These are phyloP conservation scores for Diploscapter pachys DNA, from an alignment of 1,140 invertebrate species.

Conservation along the genomic window DNA sequence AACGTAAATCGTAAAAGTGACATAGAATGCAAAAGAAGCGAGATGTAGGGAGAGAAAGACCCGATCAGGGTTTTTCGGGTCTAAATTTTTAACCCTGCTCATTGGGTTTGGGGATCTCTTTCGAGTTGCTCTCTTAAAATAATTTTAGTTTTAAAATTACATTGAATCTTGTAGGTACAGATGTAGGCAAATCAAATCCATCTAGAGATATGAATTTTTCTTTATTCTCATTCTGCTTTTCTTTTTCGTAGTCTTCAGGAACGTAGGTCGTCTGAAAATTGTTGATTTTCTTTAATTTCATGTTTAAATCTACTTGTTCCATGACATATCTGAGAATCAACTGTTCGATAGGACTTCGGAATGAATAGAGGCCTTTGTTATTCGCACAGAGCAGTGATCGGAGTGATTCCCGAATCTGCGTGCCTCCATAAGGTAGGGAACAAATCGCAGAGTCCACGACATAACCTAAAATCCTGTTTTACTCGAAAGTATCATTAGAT, in stretches of 20 bases:
- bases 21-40: no score
- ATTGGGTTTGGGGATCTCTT: background rate
- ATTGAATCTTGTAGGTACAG: constrained; percentile 45
- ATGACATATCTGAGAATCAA: constrained; percentile 60
- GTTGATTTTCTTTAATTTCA: no score
- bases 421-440: constrained; percentile 64
- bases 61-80: no score
- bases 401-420: constrained; percentile 64
- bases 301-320: constrained; percentile 58
- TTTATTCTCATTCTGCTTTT: constrained; percentile 58
- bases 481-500: no score
- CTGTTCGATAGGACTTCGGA: constrained; percentile 60
- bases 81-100: no score
- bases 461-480: constrained; percentile 40
- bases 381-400: constrained; percentile 38
- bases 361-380: constrained; percentile 57
- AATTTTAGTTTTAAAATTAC: constrained; percentile 10
- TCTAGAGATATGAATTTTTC: constrained; percentile 58
- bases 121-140: constrained; percentile 1
- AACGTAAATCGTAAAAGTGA: no score
- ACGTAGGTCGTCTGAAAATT: constrained; percentile 62
- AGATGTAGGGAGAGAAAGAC: no score
- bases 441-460: constrained; percentile 58
- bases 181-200: constrained; percentile 49
- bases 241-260: constrained; percentile 62